Conservation (phyloP, 2,888 invertebrate species). For the Cheilosia variabilis region DNA sequence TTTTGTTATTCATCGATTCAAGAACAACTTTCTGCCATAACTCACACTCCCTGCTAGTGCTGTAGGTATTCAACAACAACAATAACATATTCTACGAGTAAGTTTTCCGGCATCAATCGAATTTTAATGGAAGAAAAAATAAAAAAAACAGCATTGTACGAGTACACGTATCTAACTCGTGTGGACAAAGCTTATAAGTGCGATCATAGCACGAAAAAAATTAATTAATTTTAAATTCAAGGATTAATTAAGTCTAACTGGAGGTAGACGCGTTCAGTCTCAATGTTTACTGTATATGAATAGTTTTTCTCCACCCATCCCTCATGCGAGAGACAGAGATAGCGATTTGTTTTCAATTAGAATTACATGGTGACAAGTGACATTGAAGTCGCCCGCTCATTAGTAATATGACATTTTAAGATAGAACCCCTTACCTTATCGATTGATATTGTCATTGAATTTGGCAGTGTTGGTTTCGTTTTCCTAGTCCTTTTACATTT, state of each 20-base stretch:
- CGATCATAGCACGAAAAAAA: constrained; percentile 54
- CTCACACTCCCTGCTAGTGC: constrained; percentile 52
- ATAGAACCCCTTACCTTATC: constrained; percentile 60
- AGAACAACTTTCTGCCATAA: constrained; percentile 74
- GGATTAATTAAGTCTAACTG: constrained; percentile 54
- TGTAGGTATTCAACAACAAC: constrained; percentile 61
- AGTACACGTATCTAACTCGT: not conserved
- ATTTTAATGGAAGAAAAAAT: constrained; percentile 57
- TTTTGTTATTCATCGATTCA: constrained; percentile 66
- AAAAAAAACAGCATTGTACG: not conserved
- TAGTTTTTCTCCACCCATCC: not conserved
- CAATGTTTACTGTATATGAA: not conserved
- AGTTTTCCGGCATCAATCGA: constrained; percentile 74
- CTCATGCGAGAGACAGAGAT: not conserved
- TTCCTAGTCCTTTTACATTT: constrained; percentile 51
- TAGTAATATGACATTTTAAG: not conserved
- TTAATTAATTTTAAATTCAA: constrained; percentile 56
- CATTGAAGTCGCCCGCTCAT: constrained; percentile 8
- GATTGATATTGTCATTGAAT: constrained; percentile 75
- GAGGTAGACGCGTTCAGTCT: constrained; percentile 37
- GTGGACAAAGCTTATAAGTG: constrained; percentile 23
- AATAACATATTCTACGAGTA: constrained; percentile 52
- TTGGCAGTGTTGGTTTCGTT: constrained; percentile 74
- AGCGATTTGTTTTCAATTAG: constrained; percentile 10
- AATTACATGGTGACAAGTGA: constrained; percentile 38